These are phyloP conservation scores for Buphagus erythrorhynchus DNA, from an alignment of 2,797 vertebrate genomes.

Conservation along the genomic window DNA sequence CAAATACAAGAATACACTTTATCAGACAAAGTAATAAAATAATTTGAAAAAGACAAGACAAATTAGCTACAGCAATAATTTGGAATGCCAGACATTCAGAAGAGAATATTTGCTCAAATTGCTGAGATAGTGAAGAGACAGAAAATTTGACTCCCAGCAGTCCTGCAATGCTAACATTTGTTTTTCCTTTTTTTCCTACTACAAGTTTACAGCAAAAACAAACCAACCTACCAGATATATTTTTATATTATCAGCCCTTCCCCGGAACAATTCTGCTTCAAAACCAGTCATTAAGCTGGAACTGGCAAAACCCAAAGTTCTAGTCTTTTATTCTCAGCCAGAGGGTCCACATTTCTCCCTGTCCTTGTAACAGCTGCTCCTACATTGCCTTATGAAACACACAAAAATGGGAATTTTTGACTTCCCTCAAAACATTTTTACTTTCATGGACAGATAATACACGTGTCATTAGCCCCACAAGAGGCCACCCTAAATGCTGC, in stretches of 20 bases:
- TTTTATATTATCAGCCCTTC: background rate
- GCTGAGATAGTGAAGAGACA: background rate
- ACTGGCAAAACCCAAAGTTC: background rate
- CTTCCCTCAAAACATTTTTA: background rate
- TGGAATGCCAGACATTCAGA: background rate
- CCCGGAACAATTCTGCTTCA: background rate
- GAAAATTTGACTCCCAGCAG: background rate
- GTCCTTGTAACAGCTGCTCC: background rate
- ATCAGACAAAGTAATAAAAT: background rate
- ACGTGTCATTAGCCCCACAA: background rate
- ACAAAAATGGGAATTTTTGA: background rate
- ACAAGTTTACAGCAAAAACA: background rate
- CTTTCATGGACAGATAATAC: background rate
- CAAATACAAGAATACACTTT: background rate
- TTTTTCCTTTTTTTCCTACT: background rate
- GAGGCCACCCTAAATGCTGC: background rate
- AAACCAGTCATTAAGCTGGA: background rate
- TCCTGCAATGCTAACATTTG: background rate
- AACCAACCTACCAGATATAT: background rate
- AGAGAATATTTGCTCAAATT: background rate
- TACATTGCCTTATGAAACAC: accelerated
- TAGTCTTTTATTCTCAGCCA: background rate
- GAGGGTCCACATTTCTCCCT: background rate
- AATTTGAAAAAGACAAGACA: background rate
- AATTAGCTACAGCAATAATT: background rate